A percentile compares a stretch with the other conserved stretches of the same genome.
Evolutionary conservation across 2,113 vertebrate genomes (phyloP).

Genomic region (Caranx ignobilis): DNA sequence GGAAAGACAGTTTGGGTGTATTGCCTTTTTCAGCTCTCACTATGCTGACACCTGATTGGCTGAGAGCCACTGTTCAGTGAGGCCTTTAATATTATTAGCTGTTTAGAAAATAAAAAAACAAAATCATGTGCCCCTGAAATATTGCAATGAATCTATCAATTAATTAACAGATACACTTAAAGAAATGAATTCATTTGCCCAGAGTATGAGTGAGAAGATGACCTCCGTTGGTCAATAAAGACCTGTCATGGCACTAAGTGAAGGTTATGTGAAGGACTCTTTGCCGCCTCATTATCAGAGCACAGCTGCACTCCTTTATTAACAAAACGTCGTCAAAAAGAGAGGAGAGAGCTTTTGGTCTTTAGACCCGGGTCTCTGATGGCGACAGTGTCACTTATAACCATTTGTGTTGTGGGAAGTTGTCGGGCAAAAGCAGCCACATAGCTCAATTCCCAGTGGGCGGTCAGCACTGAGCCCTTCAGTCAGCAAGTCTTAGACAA

Average conservation of each 20-base stretch:
- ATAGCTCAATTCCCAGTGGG: conserved; percentile 81
- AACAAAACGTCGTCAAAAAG: conserved; percentile 57
- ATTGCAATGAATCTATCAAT: background rate
- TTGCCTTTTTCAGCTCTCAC: background rate
- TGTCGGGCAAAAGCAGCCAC: conserved; percentile 70
- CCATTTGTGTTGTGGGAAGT: conserved; percentile 77
- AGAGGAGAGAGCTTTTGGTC: conserved; percentile 45
- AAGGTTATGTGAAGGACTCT: conserved; percentile 30
- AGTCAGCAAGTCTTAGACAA: conserved; percentile 80
- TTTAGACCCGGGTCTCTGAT: conserved; percentile 49
- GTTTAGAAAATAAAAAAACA: background rate
- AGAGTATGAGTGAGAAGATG: background rate
- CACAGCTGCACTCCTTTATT: conserved; percentile 76
- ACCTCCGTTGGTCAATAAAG: background rate
- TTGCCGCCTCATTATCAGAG: conserved; percentile 32
- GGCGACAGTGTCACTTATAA: conserved; percentile 61
- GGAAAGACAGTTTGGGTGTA: conserved; percentile 3
- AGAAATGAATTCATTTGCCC: background rate
- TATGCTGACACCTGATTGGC: conserved; percentile 9
- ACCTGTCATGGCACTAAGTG: background rate
- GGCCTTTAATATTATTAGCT: background rate
- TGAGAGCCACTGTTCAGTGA: background rate
- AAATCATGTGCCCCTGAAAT: background rate
- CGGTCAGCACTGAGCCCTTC: conserved; percentile 78
- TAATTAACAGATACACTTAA: background rate